A percentile compares a stretch with the other conserved stretches of the same genome.
Conservation (phyloP, 2,888 invertebrate genomes). For the Stenotaenia linearis region DNA sequence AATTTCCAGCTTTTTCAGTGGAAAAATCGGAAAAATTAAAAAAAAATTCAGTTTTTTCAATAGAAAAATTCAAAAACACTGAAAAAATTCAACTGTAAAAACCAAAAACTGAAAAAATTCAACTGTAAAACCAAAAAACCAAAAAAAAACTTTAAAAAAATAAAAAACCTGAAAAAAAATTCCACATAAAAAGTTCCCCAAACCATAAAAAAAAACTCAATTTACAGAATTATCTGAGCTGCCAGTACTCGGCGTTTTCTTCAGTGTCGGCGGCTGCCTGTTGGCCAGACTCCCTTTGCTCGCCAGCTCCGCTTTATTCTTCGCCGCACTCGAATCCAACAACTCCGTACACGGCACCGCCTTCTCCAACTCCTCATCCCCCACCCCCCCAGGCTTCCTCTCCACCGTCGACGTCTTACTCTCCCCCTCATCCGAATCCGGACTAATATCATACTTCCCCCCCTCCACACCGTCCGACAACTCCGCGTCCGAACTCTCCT, state of each 20-base stretch:
- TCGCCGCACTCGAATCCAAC: constrained; percentile 78
- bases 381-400: constrained; percentile 50
- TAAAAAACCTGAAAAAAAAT: too few species aligned
- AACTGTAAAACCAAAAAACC: too few species aligned
- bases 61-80: too few species aligned
- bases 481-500: constrained; percentile 78
- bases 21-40: too few species aligned
- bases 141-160: too few species aligned
- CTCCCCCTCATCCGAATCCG: constrained; percentile 55
- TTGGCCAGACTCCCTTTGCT: constrained; percentile 64
- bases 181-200: too few species aligned
- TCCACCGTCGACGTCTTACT: constrained; percentile 66
- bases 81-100: too few species aligned
- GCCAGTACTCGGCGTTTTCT: constrained; percentile 39
- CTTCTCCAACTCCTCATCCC: constrained; percentile 67
- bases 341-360: constrained; percentile 81
- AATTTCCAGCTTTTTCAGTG: too few species aligned
- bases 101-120: too few species aligned
- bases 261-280: constrained; percentile 52
- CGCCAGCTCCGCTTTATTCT: constrained; percentile 79
- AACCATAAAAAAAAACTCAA: background rate
- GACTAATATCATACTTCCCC: background rate
- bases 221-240: constrained; percentile 36
- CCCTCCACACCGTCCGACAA: constrained; percentile 68
- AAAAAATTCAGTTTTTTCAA: too few species aligned